Evolutionary conservation across 2,797 vertebrate species (phyloP).

Genomic region (Champsocephalus gunnari): DNA sequence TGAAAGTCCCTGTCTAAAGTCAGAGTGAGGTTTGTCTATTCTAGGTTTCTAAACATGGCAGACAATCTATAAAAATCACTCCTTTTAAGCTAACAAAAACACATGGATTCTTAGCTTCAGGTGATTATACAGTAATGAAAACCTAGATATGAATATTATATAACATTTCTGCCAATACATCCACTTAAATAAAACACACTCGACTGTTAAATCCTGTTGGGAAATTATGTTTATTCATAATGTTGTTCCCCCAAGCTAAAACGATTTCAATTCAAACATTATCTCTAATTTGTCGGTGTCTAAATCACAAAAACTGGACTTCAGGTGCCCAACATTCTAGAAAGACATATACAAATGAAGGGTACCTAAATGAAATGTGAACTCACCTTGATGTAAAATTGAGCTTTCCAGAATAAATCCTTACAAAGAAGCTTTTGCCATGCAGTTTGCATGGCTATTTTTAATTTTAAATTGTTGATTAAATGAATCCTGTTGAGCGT

Average conservation of each 20-base stretch:
- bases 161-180: too few relatives aligned
- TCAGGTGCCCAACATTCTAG: not conserved
- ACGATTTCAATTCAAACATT: not conserved
- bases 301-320: slow-evolving; percentile 1
- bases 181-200: too few relatives aligned
- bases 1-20: too few relatives aligned
- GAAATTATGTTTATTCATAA: not conserved
- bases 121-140: too few relatives aligned
- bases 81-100: too few relatives aligned
- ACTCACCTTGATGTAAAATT: slow-evolving; percentile 67
- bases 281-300: not conserved
- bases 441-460: slow-evolving; percentile 64
- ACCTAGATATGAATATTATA: too few relatives aligned
- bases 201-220: too few relatives aligned
- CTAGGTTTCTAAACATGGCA: too few relatives aligned
- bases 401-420: slow-evolving; percentile 60
- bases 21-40: too few relatives aligned
- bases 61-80: too few relatives aligned
- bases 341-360: not conserved
- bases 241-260: not conserved
- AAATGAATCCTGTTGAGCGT: slow-evolving; percentile 45
- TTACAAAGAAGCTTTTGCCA: slow-evolving; percentile 39
- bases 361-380: slow-evolving; percentile 8
- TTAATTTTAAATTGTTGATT: slow-evolving; percentile 50
- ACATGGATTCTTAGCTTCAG: too few relatives aligned